phyloP scores from a whole-genome alignment of 1,140 invertebrate genomes.

The Acromyrmex heyeri region DNA sequence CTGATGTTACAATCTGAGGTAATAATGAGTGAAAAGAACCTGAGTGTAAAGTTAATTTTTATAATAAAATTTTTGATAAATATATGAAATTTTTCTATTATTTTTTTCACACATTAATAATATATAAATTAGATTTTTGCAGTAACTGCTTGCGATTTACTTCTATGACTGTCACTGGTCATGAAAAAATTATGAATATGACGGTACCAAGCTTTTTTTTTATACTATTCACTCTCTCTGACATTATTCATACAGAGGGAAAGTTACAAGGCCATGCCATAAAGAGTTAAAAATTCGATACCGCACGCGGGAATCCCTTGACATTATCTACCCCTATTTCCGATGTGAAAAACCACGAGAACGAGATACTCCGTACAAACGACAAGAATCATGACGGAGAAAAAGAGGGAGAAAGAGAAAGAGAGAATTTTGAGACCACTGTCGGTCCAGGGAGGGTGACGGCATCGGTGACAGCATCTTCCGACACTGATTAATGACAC shows the following conservation, averaged over 20 bases:
- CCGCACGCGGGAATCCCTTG: background rate
- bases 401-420: constrained; percentile 13
- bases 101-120: constrained; percentile 2
- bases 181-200: background rate
- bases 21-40: too few relatives aligned
- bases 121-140: background rate
- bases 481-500: constrained; percentile 81
- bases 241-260: constrained; percentile 31
- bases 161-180: background rate
- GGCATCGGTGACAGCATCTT: constrained; percentile 77
- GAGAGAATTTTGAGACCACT: constrained; percentile 68
- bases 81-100: background rate
- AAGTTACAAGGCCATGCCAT: constrained; percentile 18
- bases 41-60: background rate
- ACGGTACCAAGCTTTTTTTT: background rate
- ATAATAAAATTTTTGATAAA: background rate
- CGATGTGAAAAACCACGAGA: constrained; percentile 46
- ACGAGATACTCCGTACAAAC: constrained; percentile 33
- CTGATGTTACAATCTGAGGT: too few relatives aligned
- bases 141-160: background rate
- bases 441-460: constrained; percentile 51
- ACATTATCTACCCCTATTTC: constrained; percentile 66
- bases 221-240: background rate
- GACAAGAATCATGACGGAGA: constrained; percentile 12
- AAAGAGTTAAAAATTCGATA: constrained; percentile 54